These are phyloP conservation scores for Manis pentadactyla DNA, from an alignment of 2,797 vertebrate species.

Conservation along the genomic window DNA sequence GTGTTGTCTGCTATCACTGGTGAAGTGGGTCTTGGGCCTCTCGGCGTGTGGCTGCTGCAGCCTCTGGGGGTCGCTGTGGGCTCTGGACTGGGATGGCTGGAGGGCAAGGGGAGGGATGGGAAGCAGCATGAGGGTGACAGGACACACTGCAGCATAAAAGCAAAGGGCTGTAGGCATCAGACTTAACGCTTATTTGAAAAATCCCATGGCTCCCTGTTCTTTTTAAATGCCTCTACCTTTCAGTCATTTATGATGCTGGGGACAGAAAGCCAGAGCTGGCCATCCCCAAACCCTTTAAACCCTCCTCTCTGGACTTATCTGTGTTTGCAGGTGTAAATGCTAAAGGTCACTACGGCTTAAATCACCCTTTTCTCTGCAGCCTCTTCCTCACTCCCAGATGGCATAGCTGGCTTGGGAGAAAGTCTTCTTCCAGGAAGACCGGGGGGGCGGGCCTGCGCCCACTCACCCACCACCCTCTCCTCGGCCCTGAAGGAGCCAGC, in stretches of 20 bases:
- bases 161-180: not conserved
- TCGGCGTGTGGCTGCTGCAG: not conserved
- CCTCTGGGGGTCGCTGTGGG: constrained; percentile 78
- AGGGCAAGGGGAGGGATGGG: not conserved
- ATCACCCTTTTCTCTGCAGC: not conserved
- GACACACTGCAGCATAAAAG: not conserved
- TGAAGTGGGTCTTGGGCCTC: rapidly evolving
- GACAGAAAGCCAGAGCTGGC: constrained; percentile 52
- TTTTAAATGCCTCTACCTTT: not conserved
- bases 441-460: rapidly evolving
- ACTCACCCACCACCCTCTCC: not conserved
- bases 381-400: not conserved
- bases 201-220: not conserved
- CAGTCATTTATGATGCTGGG: not conserved
- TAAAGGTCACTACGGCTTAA: constrained; percentile 62
- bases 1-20: rapidly evolving
- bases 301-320: not conserved
- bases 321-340: constrained; percentile 62
- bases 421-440: not conserved
- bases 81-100: constrained; percentile 12
- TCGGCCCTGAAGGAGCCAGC: not conserved
- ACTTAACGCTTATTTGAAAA: not conserved
- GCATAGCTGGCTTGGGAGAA: not conserved
- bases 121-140: not conserved
- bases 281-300: constrained; percentile 59